Evolutionary conservation across 2,797 vertebrate genomes (phyloP).

Genomic region (Scolopax rusticola): DNA sequence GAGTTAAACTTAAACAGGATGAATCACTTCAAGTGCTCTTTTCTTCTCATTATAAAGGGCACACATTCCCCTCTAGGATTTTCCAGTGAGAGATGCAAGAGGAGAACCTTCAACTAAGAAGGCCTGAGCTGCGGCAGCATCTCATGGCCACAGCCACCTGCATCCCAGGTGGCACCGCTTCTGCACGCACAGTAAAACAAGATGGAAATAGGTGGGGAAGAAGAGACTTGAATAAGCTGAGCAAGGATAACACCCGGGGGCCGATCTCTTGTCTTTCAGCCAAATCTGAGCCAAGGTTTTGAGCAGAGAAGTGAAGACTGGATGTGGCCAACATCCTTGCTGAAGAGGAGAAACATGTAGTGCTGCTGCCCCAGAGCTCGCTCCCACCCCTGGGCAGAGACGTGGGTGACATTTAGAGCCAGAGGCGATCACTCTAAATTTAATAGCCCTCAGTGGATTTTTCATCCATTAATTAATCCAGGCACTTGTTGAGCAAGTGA

Average conservation of each 20-base stretch:
- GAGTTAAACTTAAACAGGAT: neutral
- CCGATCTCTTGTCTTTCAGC: neutral
- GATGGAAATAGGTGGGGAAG: neutral
- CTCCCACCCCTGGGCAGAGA: neutral
- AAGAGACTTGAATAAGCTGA: neutral
- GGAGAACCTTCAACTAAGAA: neutral
- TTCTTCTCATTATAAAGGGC: neutral
- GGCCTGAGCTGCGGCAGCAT: neutral
- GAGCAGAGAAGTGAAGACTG: neutral
- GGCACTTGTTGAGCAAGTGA: neutral
- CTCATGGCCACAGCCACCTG: fast-evolving
- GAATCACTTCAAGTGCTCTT: neutral
- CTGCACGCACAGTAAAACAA: neutral
- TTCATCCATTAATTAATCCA: neutral
- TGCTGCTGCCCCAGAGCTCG: neutral
- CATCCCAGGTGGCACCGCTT: neutral
- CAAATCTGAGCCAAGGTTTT: neutral
- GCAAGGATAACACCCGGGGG: neutral
- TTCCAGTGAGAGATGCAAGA: neutral
- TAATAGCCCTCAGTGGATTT: neutral
- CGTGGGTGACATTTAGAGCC: neutral
- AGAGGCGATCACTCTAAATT: neutral
- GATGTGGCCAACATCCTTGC: neutral
- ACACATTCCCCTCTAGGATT: neutral
- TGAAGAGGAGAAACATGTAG: neutral